A percentile compares a stretch with the other conserved stretches of the same genome.
Conservation (phyloP, 2,113 vertebrate genomes). For the Cervus canadensis region DNA sequence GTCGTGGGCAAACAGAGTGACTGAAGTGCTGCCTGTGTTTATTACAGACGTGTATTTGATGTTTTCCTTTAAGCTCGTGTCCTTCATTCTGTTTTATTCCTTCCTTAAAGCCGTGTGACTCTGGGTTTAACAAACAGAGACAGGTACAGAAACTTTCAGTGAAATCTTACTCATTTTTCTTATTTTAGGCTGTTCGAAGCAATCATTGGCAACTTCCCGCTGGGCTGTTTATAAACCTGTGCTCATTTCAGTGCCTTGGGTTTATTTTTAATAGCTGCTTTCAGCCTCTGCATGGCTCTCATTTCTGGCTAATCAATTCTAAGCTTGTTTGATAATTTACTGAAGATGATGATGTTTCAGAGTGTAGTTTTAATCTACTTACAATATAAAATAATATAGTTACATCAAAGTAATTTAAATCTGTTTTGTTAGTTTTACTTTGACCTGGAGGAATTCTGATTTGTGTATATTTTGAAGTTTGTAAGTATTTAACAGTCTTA, state of each 20-base stretch:
- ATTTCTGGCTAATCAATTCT: conserved; percentile 65
- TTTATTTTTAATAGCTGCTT: conserved; percentile 75
- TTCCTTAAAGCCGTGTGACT: conserved; percentile 86
- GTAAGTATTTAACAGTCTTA: conserved; percentile 66
- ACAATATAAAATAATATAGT: conserved; percentile 34
- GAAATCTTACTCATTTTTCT: conserved; percentile 47
- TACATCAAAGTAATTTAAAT: conserved; percentile 61
- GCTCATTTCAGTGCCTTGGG: conserved; percentile 65
- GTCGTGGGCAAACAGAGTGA: not conserved
- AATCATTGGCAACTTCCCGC: conserved; percentile 57
- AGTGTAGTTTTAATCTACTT: conserved; percentile 74
- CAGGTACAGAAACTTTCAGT: conserved; percentile 85
- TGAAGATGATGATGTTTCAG: conserved; percentile 63
- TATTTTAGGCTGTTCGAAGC: conserved; percentile 48
- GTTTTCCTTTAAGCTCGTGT: conserved; percentile 56
- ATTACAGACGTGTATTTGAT: not conserved
- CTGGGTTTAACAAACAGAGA: conserved; percentile 87
- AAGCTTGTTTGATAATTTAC: conserved; percentile 68
- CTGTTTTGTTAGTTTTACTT: conserved; percentile 69
- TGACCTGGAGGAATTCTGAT: conserved; percentile 65
- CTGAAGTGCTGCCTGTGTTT: not conserved
- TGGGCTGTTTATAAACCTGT: conserved; percentile 73
- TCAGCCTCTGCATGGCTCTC: conserved; percentile 78
- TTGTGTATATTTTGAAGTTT: conserved; percentile 70
- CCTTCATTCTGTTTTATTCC: conserved; percentile 81